Base-by-base conservation (phyloP, 23 tunicate genomes). In the Trididemnum nubilum region DNA sequence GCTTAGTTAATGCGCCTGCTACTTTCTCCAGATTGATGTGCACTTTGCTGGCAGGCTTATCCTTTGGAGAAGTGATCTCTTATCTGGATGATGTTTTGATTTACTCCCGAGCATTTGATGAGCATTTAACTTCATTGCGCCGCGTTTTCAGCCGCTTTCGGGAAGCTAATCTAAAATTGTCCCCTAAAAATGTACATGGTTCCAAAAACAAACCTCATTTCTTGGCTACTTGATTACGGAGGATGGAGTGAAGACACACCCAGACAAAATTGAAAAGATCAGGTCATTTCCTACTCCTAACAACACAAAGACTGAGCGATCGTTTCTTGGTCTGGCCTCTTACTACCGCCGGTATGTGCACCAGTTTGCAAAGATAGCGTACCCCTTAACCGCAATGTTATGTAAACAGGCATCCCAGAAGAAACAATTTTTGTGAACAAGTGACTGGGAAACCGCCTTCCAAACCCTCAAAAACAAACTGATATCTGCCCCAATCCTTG, bases 1-100 rank as follows among this genome's bases (percentile, higher is more conserved):
- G 84, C 19, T 61, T 86, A 1, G 69, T 28, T 2, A 86, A 86
- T 79, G 72, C 90, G 18, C 64, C 90, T 29, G 90, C 90, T 18
- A 78, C 66, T 1, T 86, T 86, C 67, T 58, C 64, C 22, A 33
- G 65, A 19, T 25, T 86, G 32, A 85, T 80, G 85, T 31, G 64
- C 2, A 32, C 2, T 30, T 5, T 75, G 15, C 26, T 75, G 28
- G 64, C 64, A 2, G 80, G 64, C 18, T 22, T 75, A 5, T 38
- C 33, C 21, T 75, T 32, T 32, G 37, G 44, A 75, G 70, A 40
- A 5, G 61, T 40, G n/a, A 12, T 75, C 9, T 32, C 64, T 40
- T 75, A 75, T 44, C 29, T 44, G 39, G 70, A 75, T 25, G 80
- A 75, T 26, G 69, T 70, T 40, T 39, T 82, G 1, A 78, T 82